Conservation (phyloP, 2,888 invertebrate genomes). For the Apamea monoglypha region DNA sequence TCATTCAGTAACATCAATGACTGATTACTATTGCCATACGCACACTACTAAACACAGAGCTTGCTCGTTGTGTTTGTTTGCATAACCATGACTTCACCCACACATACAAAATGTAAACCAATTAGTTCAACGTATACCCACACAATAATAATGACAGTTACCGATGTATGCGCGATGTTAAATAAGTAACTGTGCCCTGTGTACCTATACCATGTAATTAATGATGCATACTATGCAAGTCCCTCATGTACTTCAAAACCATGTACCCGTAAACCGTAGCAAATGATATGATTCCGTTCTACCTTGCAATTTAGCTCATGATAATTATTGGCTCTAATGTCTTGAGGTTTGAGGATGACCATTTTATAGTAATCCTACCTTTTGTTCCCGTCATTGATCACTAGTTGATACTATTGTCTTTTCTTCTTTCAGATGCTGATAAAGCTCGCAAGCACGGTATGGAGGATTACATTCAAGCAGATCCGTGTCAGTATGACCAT, state of each 20-base stretch:
- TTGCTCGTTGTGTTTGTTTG: too few relatives aligned
- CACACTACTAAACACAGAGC: too few relatives aligned
- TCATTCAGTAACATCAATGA: too few relatives aligned
- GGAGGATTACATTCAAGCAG: constrained; percentile 99
- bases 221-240: neutral
- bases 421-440: constrained; percentile 93
- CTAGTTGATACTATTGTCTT: neutral
- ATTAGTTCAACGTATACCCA: too few relatives aligned
- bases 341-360: too few relatives aligned
- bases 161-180: too few relatives aligned
- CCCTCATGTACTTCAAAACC: neutral
- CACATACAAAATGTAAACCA: too few relatives aligned
- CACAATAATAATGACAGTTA: too few relatives aligned
- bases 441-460: constrained; percentile 99
- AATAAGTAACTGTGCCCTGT: too few relatives aligned
- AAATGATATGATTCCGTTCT: neutral
- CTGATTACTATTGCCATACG: too few relatives aligned
- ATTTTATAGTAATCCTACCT: neutral
- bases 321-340: neutral
- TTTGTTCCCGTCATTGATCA: neutral
- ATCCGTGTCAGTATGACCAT: constrained; percentile 99
- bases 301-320: neutral
- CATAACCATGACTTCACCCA: too few relatives aligned
- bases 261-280: neutral
- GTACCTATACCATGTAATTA: neutral